Base-by-base conservation (phyloP, 2,797 vertebrate genomes). In the Danio kyathit region DNA sequence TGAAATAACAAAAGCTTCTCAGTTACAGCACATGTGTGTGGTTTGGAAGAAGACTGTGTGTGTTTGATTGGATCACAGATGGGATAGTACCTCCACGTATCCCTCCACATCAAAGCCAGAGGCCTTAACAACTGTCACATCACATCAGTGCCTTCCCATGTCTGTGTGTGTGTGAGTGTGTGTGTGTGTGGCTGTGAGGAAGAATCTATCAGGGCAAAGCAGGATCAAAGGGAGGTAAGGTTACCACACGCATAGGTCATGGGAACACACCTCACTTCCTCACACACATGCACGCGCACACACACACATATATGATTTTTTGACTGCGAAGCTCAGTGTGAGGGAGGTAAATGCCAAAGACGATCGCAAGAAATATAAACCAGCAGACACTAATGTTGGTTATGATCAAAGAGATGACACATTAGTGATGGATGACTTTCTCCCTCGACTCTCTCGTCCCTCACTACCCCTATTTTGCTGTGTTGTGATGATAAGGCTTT, bases 101-200 rank as follows among this genome's bases (percentile, higher is more conserved):
- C 69, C 70, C 81, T 63, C 59, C 16, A 86, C 85, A 81, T 85
- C 85, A 86, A 86, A 86, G 85, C 49, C n/a, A 73, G 65, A 86
- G 81, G 85, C 83, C 75, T 81, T 82, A 72, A 83, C 85, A 81
- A 85, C 83, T 85, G 85, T 84, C 85, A 85, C 75, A 83, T 85
- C 83, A 82, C 83, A 86, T 86, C 83, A 86, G 75, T 84, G 78
- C 43, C 66, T 51, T 83, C 19, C 14, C 52, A 71, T 75, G 73
- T 75, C 46, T 41, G 72, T 56, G 66, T 29, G 41, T 71, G 52
- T 72, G 66, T 67, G 67, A 49, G 77, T 41, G 49, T 66, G 74
- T 77, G 63, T 29, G 74, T 61, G 69, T 40, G 44, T 73, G 48
- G 29, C 29, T 70, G 69, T 64, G 64, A 59, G 79, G 64, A 61